A percentile compares a stretch with the other conserved stretches of the same genome.
Evolutionary conservation across 2,888 invertebrate species (phyloP).

Genomic region (Frankliniella fusca): DNA sequence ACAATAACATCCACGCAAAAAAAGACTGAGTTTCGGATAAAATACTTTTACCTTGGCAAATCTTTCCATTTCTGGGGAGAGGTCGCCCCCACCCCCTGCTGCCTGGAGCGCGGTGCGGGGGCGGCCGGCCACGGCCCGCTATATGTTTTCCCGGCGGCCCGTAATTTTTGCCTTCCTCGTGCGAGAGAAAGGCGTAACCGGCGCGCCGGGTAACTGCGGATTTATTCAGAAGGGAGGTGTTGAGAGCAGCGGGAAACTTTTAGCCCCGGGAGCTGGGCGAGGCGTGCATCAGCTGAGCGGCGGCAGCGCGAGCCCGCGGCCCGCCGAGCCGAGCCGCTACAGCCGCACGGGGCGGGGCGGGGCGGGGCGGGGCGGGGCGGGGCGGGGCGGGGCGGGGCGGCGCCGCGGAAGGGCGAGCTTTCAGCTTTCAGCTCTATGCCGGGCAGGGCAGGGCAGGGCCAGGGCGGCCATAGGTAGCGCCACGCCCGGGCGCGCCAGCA

Average conservation of each 20-base stretch:
- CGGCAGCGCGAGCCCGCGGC: not conserved
- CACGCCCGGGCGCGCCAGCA: not conserved
- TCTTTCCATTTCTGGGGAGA: too few species aligned
- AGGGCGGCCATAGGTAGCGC: not conserved
- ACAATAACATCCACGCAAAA: too few species aligned
- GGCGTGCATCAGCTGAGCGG: not conserved
- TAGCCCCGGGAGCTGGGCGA: not conserved
- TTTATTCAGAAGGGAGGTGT: constrained; percentile 26
- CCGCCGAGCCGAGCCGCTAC: not conserved
- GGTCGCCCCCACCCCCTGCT: not conserved
- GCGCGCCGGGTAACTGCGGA: constrained; percentile 23
- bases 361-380: not conserved
- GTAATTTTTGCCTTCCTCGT: constrained; percentile 3
- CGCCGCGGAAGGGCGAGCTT: not conserved
- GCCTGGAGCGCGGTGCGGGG: not conserved
- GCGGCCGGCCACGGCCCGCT: not conserved
- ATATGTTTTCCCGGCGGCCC: constrained; percentile 3
- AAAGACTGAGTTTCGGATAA: too few species aligned
- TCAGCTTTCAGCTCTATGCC: not conserved
- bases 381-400: too few species aligned
- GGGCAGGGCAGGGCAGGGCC: not conserved
- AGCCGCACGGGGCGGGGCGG: not conserved
- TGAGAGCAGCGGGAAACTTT: constrained; percentile 17
- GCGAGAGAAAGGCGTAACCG: constrained; percentile 25
- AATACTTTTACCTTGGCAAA: too few species aligned